Percentiles rank a stretch among this genome's conserved stretches.
phyloP scores from a whole-genome alignment of 2,888 invertebrate species.

The Amblyteles armatorius region DNA sequence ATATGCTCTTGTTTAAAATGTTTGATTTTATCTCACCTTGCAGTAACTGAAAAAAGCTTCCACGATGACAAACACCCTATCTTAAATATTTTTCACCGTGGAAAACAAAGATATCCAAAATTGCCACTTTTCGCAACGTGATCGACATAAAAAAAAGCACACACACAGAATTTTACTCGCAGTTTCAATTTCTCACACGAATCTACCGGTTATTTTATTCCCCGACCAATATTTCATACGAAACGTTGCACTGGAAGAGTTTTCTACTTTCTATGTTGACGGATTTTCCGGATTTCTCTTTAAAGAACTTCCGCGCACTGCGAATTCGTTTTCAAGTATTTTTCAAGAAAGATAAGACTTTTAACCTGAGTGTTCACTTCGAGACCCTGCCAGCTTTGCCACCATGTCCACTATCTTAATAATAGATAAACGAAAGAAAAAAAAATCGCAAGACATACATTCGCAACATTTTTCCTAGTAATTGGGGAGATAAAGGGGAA shows the following conservation, averaged over 20 bases:
- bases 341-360: neutral
- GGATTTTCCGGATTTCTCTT: neutral
- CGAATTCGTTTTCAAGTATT: neutral
- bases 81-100: neutral
- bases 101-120: neutral
- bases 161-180: no score
- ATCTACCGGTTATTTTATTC: no score
- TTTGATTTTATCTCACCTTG: neutral
- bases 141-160: neutral
- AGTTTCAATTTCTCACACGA: no score
- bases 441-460: no score
- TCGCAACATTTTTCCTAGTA: neutral
- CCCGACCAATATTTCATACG: neutral
- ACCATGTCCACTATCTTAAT: no score
- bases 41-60: neutral
- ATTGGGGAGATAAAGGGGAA: neutral
- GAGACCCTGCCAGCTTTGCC: no score
- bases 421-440: no score
- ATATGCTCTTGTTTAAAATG: constrained; percentile 23
- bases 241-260: no score
- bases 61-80: neutral
- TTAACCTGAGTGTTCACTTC: neutral
- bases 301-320: neutral
- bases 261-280: no score
- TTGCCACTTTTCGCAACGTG: neutral